Base-by-base conservation (phyloP, 2,113 vertebrate genomes). In the Bagarius yarrelli region DNA sequence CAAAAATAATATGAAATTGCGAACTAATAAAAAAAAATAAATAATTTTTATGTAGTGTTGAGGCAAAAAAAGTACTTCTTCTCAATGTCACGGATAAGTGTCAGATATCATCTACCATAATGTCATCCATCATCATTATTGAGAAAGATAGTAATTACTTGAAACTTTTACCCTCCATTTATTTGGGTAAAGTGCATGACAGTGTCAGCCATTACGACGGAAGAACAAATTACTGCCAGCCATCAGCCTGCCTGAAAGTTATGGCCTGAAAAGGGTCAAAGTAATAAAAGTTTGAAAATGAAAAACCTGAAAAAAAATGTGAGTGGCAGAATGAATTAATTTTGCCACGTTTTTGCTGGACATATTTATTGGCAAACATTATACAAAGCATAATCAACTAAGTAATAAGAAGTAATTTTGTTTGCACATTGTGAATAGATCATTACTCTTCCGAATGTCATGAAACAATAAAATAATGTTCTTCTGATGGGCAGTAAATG, bases 141-240 rank as follows among this genome's bases (percentile, higher is more conserved):
- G 78, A 32, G 55, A 53, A 85, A 81, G 36, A 81, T 32, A 32
- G 60, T 67, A 61, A 76, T 74, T 78, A 74, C 60, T 40, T 78
- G 59, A 83, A 79, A 81, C 60, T 27, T 60, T 76, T 72, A 79
- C 21, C 55, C 75, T 36, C 34, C 59, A 57, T 86, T 86, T 86
- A 71, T 77, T 79, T 83, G 23, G 66, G 71, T 66, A 53, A 75
- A 81, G 63, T 71, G 76, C 36, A 21, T 14, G 18, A 44, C 81
- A 76, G 44, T 79, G 64, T 79, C 71, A 71, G 63, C 40, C 50
- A 59, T 83, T 78, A 79, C 5, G 40, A 59, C n/a, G 27, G 52
- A 32, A 78, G 81, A 83, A 79, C 76, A 81, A 81, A 79, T 79
- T 57, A 69, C 59, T 83, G 61, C 47, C 64, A 78, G 32, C 53